phyloP scores from a whole-genome alignment of 2,888 invertebrate genomes.

The Apotomis capreana region DNA sequence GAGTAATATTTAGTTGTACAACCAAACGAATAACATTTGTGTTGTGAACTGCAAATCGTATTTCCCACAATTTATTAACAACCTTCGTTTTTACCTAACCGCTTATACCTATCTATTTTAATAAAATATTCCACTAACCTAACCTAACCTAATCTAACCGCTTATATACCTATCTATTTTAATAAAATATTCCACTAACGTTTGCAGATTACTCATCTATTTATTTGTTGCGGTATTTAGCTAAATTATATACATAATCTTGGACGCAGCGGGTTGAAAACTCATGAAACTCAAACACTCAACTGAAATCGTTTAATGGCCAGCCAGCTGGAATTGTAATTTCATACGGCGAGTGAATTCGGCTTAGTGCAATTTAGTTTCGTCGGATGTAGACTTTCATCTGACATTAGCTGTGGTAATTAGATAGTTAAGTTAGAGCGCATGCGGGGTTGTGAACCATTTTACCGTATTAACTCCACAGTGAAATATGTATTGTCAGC shows the following conservation, averaged over 20 bases:
- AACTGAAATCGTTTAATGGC: conserved; percentile 20
- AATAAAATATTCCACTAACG: neutral
- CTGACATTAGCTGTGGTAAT: conserved; percentile 45
- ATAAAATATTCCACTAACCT: neutral
- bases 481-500: neutral
- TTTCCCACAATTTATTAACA: too few species aligned
- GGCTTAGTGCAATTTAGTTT: conserved; percentile 16
- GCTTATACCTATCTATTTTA: neutral
- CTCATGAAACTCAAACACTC: conserved; percentile 17
- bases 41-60: too few species aligned
- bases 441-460: conserved; percentile 44
- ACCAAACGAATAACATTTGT: too few species aligned
- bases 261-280: conserved; percentile 7
- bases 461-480: conserved; percentile 45
- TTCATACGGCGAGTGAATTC: conserved; percentile 9
- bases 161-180: neutral
- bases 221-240: neutral
- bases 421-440: conserved; percentile 48
- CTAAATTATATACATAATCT: neutral
- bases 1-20: too few species aligned
- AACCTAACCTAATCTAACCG: too few species aligned
- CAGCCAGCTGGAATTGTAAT: conserved; percentile 22
- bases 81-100: too few species aligned
- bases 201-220: neutral
- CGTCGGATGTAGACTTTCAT: conserved; percentile 12